These are phyloP conservation scores for Sebastes goodei DNA, from an alignment of 2,797 vertebrate genomes.

Conservation along the genomic window DNA sequence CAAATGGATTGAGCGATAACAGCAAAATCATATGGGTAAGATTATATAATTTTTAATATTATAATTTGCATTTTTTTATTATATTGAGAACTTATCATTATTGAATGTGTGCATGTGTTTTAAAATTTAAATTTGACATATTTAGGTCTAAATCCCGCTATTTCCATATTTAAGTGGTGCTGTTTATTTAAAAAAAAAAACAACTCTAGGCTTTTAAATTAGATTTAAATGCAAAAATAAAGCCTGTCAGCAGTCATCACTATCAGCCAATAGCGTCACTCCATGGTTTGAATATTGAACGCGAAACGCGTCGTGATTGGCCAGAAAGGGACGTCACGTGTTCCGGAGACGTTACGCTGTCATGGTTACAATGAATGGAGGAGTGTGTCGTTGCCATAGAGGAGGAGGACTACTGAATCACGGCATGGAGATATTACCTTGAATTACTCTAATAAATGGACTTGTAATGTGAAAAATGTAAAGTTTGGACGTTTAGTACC, in stretches of 20 bases:
- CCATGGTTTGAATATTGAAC: slow-evolving; percentile 75
- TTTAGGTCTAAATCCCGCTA: background rate
- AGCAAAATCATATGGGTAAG: slow-evolving; percentile 25
- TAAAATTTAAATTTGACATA: background rate
- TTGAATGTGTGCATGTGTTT: background rate
- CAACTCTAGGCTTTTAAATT: background rate
- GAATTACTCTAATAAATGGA: background rate
- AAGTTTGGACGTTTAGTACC: background rate
- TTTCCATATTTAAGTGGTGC: background rate
- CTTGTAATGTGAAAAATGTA: slow-evolving; percentile 15
- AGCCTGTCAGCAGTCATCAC: background rate
- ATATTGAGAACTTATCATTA: background rate
- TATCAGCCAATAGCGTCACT: slow-evolving; percentile 70
- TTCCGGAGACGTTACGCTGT: slow-evolving; percentile 76
- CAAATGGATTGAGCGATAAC: background rate
- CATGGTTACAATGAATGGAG: slow-evolving; percentile 80
- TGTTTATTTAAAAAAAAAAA: background rate
- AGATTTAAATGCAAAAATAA: background rate
- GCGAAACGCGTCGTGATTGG: slow-evolving; percentile 52
- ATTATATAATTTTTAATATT: background rate
- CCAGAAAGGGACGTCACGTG: slow-evolving; percentile 41
- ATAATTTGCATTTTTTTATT: background rate
- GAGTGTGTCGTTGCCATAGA: slow-evolving; percentile 42
- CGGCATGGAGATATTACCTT: slow-evolving; percentile 25
- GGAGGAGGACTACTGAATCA: slow-evolving; percentile 55